Evolutionary conservation across 2,797 vertebrate species (phyloP).

Genomic region (Onychomys leucogaster): DNA sequence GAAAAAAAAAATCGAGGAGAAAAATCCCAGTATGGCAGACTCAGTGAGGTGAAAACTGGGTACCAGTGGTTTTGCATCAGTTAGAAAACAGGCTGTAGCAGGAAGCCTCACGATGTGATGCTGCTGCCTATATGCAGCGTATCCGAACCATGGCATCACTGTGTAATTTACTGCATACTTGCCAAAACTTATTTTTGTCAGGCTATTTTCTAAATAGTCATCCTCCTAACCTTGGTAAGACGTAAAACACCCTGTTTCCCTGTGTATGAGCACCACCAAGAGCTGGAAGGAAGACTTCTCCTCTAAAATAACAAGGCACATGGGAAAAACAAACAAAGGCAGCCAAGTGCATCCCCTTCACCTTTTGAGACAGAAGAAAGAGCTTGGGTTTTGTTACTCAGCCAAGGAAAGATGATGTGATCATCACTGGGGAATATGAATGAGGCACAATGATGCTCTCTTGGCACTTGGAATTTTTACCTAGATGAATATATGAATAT

Average conservation of each 20-base stretch:
- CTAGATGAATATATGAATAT: slow-evolving; percentile 51
- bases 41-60: slow-evolving; percentile 68
- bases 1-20: slow-evolving; percentile 42
- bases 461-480: slow-evolving; percentile 71
- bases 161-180: slow-evolving; percentile 84
- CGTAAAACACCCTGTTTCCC: slow-evolving; percentile 70
- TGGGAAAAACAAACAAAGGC: slow-evolving; percentile 76
- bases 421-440: slow-evolving; percentile 56
- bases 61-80: slow-evolving; percentile 76
- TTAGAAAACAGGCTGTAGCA: slow-evolving; percentile 70
- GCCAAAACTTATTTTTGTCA: slow-evolving; percentile 83
- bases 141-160: slow-evolving; percentile 80
- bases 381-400: slow-evolving; percentile 73
- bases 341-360: slow-evolving; percentile 78
- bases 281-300: slow-evolving; percentile 77
- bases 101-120: slow-evolving; percentile 74
- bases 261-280: slow-evolving; percentile 85
- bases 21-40: background rate
- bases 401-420: slow-evolving; percentile 67
- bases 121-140: slow-evolving; percentile 79
- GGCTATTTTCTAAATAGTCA: slow-evolving; percentile 66
- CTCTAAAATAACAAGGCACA: slow-evolving; percentile 23
- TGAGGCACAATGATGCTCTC: slow-evolving; percentile 65
- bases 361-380: slow-evolving; percentile 79
- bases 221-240: slow-evolving; percentile 70